These are phyloP conservation scores for Oscheius onirici DNA, from an alignment of 2,888 invertebrate genomes.

Conservation along the genomic window DNA sequence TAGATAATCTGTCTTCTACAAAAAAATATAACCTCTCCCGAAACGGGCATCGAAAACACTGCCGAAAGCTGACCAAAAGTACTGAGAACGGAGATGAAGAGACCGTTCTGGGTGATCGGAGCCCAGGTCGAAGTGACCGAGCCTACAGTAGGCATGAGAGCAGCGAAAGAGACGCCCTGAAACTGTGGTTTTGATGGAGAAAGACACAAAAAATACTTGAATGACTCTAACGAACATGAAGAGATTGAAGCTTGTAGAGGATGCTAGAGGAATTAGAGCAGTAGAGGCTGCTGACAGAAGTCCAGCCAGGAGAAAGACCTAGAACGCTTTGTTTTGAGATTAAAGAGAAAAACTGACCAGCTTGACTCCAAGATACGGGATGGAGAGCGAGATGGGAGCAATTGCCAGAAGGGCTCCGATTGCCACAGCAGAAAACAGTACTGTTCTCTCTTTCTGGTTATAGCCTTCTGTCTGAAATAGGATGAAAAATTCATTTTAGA, in stretches of 20 bases:
- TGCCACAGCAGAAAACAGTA: constrained; percentile 66
- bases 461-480: constrained; percentile 55
- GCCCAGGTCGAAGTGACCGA: constrained; percentile 54
- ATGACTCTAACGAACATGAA: constrained; percentile 50
- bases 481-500: background rate
- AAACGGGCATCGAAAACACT: constrained; percentile 57
- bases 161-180: constrained; percentile 50
- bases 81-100: constrained; percentile 51
- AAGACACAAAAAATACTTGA: constrained; percentile 33
- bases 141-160: constrained; percentile 50
- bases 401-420: constrained; percentile 68
- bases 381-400: constrained; percentile 59
- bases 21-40: constrained; percentile 43
- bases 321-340: background rate
- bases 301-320: constrained; percentile 51
- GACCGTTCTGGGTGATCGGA: constrained; percentile 46
- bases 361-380: constrained; percentile 59
- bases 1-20: background rate
- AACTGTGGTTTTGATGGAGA: background rate
- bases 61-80: constrained; percentile 53
- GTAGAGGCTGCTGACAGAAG: constrained; percentile 48
- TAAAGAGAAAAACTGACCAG: background rate
- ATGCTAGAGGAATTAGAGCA: constrained; percentile 45
- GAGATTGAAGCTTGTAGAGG: constrained; percentile 36
- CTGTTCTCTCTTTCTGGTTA: constrained; percentile 56